phyloP scores from a whole-genome alignment of 2,888 invertebrate species.

The Nephrotoma appendiculata region DNA sequence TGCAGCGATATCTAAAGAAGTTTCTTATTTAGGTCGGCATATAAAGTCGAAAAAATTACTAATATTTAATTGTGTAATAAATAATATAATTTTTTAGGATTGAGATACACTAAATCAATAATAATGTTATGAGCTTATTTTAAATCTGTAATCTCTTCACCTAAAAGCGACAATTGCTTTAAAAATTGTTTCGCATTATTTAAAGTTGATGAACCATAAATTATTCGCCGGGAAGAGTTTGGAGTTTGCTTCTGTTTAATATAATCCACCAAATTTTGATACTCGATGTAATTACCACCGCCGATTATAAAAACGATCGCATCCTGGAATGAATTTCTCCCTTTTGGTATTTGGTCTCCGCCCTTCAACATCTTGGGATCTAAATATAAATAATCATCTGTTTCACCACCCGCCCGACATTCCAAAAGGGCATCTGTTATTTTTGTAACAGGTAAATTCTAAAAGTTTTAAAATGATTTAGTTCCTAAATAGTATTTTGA shows the following conservation, averaged over 20 bases:
- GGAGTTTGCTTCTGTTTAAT: slow-evolving; percentile 68
- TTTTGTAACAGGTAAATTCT: slow-evolving; percentile 90
- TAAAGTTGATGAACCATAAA: slow-evolving; percentile 90
- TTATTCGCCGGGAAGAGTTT: slow-evolving; percentile 56
- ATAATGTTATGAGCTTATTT: not conserved
- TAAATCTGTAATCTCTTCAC: slow-evolving; percentile 46
- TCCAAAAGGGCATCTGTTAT: slow-evolving; percentile 84
- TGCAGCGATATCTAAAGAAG: no score
- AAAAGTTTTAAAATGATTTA: slow-evolving; percentile 6
- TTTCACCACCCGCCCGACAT: slow-evolving; percentile 57
- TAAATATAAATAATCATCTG: slow-evolving; percentile 81
- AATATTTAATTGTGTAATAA: not conserved
- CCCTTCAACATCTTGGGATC: slow-evolving; percentile 88
- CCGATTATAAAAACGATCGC: slow-evolving; percentile 85
- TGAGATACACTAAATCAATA: not conserved
- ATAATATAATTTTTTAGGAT: not conserved
- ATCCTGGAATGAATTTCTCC: slow-evolving; percentile 62
- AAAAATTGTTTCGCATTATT: slow-evolving; percentile 90
- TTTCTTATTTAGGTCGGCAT: no score
- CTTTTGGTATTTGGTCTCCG: slow-evolving; percentile 45
- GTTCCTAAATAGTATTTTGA: not conserved
- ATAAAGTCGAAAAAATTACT: not conserved
- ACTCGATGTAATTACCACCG: slow-evolving; percentile 97
- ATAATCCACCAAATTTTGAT: slow-evolving; percentile 94
- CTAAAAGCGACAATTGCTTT: slow-evolving; percentile 71